Base-by-base conservation (phyloP, 2,113 vertebrate genomes). In the Calypte anna region DNA sequence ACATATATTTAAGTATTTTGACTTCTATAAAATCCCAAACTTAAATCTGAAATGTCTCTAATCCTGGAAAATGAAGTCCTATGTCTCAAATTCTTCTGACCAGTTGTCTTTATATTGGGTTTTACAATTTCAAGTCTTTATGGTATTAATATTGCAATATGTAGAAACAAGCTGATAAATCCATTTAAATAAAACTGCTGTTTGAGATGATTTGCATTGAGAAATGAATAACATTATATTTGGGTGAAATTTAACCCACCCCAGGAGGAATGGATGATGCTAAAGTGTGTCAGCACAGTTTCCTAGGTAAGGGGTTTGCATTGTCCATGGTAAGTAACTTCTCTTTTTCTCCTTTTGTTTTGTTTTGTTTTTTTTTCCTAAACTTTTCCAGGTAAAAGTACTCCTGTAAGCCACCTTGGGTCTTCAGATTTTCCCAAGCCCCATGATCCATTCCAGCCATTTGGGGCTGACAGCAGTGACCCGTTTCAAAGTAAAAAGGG, bases 371-470 rank as follows among this genome's bases (percentile, higher is more conserved):
- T 92, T 92, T 91, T 90, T 92, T 64, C 97, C 90, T 97, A 77
- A 96, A 96, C 88, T 97, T 97, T 97, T 97, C 90, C 96, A 99
- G 99, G 99, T 98, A 99, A 99, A 97, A 99, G 98, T 91, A 99
- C 99, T 78, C 99, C 99, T 40, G 99, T 99, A 96, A 98, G 97
- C 97, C 97, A 98, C 86, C 98, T 98, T 19, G 98, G 98, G 89
- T 93, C 98, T 74, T 94, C 98, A 82, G 98, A 99, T 91, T 97
- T 98, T 68, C 95, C 98, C 95, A 99, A 99, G 97, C 92, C 98
- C 84, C 98, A 98, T 54, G 99, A 99, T 96, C 99, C 99, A 73
- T 99, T 99, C 98, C 99, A 99, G 98, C 99, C 99, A 9, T 99
- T 99, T 24, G 98, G 98, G 93, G 96, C 98, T 74, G 99, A 99